Base-by-base conservation (phyloP, 1,140 invertebrate genomes). In the Eufriesea mexicana region DNA sequence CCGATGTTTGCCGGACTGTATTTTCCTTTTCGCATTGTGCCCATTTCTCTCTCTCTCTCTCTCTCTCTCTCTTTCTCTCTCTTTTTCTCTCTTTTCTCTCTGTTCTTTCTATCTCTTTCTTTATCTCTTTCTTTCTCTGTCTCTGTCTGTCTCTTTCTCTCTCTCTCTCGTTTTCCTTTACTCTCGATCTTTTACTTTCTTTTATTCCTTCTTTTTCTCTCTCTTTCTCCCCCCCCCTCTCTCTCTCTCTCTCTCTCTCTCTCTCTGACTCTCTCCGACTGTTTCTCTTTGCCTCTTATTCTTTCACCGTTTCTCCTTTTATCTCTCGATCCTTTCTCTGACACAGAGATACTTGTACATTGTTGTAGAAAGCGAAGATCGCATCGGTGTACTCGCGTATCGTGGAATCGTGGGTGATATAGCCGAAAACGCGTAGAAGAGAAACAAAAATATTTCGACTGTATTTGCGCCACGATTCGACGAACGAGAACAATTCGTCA, bases 271-370 rank as follows among this genome's bases (percentile, higher is more conserved):
- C n/a, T 9, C n/a, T 61, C 23, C 12, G n/a, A 12, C n/a, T 81
- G 25, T 59, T 51, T 84, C 54, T 81, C 64, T 12, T 14, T 62
- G 12, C 75, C 68, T 76, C 47, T 55, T 47, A 78, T 28, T 59
- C 59, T 83, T 54, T 81, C 61, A 2, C 28, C 35, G 10, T 78
- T 66, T 76, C 49, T 55, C 28, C 20, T 55, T 51, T 76, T 57
- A 66, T 84, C 16, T 80, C 70, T 78, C 10, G 61, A 54, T 55
- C 51, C 55, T 55, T 45, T 20, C 14, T 70, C 47, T 57, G 78
- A 70, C 45, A 66, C 25, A 70, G 18, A 45, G 59, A 59, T 28
- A 70, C 28, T 62, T 80, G 79, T 80, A 80, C 68, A 80, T 80
- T 80, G n/a, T 64, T 73, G 42, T 23, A n/a, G 42, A 51, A 64